Evolutionary conservation across 2,797 vertebrate species (phyloP), one percentile per base, ranked within the genome.

Genomic region (Enteromius thamalakanensis): DNA sequence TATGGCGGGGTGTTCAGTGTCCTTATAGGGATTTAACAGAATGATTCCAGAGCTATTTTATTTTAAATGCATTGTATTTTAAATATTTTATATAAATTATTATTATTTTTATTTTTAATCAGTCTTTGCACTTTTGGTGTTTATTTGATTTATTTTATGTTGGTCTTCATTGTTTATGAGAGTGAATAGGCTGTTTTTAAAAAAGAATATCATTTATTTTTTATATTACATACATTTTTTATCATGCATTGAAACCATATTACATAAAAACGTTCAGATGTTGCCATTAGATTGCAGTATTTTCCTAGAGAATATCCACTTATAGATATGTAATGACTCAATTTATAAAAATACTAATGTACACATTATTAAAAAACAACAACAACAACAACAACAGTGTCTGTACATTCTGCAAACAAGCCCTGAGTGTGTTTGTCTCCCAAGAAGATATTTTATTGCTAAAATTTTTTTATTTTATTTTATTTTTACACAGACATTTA

Each of bases 1-100:
- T 83, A 83, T 78, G 81, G 81, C 51, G 49, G 19, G 75, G 81
- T 83, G 75, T 83, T 78, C 49, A 32, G 17, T 83, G 81, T 78
- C 81, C 77, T 78, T 60, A 15, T 70, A 42, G 26, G 6, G 14
- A 17, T 34, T 76, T 68, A 32, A 82, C 40, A n/a, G 42, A 58
- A 76, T 68, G 7, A 58, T 82, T 82, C 11, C 42, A 7, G 2
- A 55, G n/a, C 45, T 29, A 17, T 23, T 76, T 14, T 3, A 12
- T 19, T 53, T 8, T 10, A 8, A 45, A 45, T 45, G 10, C 11
- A 45, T 53, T 23, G 6, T 0, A 53, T 37, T 49, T 51, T 9
- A 9, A 40, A 40, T 40, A 40, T 9, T 40, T 40, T 40, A 40
- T 40, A 9, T 40, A 40, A 40, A 40, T 40, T 40, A 40, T 40